Conservation (phyloP, 2,113 vertebrate genomes). For the Damaliscus lunatus region DNA sequence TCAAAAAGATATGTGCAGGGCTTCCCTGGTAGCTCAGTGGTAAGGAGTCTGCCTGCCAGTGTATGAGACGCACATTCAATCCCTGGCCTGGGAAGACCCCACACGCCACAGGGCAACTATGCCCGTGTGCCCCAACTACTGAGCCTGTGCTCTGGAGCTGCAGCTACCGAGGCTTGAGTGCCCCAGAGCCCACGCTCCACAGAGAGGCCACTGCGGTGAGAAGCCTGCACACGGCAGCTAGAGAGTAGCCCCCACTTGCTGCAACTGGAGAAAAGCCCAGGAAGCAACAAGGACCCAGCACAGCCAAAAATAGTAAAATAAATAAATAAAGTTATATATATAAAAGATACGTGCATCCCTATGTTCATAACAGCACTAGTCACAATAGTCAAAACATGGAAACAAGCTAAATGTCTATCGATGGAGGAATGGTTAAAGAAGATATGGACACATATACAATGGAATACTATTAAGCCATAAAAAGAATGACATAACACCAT, state of each 20-base stretch:
- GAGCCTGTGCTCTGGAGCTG: background rate
- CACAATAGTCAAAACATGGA: background rate
- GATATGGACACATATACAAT: background rate
- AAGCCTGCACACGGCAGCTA: background rate
- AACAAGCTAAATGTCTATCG: background rate
- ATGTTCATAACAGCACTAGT: background rate
- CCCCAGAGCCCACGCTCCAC: background rate
- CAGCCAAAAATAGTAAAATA: background rate
- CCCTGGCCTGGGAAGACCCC: background rate
- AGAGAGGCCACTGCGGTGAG: background rate
- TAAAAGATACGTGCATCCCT: background rate
- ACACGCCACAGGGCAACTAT: background rate
- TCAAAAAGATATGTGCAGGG: background rate
- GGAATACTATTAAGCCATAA: background rate
- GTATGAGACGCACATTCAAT: background rate
- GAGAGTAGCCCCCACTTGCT: background rate
- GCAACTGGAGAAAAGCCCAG: background rate
- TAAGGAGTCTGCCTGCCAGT: background rate
- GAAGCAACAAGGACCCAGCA: background rate
- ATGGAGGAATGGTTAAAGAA: background rate
- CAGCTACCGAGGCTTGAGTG: background rate
- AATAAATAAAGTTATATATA: background rate
- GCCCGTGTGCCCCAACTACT: background rate
- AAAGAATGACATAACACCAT: background rate
- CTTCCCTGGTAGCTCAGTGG: background rate